Evolutionary conservation across 2,888 invertebrate genomes (phyloP).

Genomic region (Lasioglossum villosulum): DNA sequence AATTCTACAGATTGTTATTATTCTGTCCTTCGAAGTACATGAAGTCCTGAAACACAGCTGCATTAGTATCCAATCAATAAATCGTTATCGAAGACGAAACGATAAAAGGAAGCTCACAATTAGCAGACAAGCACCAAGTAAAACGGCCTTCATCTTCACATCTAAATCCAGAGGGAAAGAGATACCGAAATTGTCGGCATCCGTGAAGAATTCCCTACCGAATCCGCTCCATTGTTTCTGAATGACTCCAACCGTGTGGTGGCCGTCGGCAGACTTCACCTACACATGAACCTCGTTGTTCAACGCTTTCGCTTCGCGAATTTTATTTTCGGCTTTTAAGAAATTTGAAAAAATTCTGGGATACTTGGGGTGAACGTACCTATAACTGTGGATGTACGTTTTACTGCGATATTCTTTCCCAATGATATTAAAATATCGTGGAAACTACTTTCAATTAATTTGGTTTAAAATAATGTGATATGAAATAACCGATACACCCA

Average conservation of each 20-base stretch:
- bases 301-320: no score
- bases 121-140: constrained; percentile 92
- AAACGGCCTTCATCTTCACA: constrained; percentile 92
- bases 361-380: no score
- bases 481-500: no score
- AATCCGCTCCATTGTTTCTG: constrained; percentile 96
- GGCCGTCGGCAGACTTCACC: constrained; percentile 92
- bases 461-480: no score
- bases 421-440: no score
- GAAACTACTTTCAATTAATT: no score
- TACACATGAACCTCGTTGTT: constrained; percentile 79
- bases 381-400: no score
- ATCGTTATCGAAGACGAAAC: background rate
- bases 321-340: background rate
- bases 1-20: background rate
- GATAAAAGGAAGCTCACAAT: constrained; percentile 87
- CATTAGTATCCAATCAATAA: background rate
- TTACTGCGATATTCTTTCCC: no score
- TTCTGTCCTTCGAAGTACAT: constrained; percentile 84
- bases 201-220: constrained; percentile 92
- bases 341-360: background rate
- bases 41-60: constrained; percentile 84
- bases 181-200: constrained; percentile 95
- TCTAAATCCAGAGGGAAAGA: constrained; percentile 96
- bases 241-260: constrained; percentile 92